Evolutionary conservation across 2,113 vertebrate genomes (phyloP).

Genomic region (Puntigrus tetrazona): DNA sequence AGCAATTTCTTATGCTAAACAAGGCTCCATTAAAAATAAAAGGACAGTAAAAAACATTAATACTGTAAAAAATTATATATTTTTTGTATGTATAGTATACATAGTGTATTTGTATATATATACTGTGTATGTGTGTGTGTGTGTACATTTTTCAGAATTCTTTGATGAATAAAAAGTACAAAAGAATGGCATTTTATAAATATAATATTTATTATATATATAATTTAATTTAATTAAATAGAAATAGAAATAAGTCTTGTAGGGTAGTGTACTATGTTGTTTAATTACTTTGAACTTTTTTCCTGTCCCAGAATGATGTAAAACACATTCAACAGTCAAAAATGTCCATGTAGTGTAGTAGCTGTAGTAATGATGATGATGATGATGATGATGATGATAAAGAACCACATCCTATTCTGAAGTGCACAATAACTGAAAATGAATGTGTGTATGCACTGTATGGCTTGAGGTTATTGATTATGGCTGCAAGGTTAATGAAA

Average conservation of each 20-base stretch:
- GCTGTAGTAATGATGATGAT: too few species aligned
- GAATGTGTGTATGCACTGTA: not conserved
- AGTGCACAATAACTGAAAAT: not conserved
- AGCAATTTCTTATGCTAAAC: not conserved
- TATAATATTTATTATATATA: too few species aligned
- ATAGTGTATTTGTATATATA: too few species aligned
- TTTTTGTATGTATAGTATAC: too few species aligned
- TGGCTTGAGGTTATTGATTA: constrained; percentile 31
- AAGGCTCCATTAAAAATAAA: not conserved
- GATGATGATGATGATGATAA: too few species aligned
- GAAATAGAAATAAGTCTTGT: too few species aligned
- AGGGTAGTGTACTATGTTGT: too few species aligned
- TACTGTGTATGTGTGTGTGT: too few species aligned
- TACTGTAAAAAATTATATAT: not conserved
- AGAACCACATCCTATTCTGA: not conserved
- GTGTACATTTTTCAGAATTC: not conserved
- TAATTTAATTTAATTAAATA: too few species aligned
- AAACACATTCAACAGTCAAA: not conserved
- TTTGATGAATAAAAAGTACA: not conserved
- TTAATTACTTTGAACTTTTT: too few species aligned
- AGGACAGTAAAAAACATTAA: not conserved
- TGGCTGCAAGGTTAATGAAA: constrained; percentile 38
- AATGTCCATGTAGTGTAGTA: not conserved
- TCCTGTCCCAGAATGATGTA: not conserved
- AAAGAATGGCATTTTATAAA: too few species aligned